A percentile compares a stretch with the other conserved stretches of the same genome.
Evolutionary conservation across 2,888 invertebrate species (phyloP).

Genomic region (Lepidocyrtinus sp.): DNA sequence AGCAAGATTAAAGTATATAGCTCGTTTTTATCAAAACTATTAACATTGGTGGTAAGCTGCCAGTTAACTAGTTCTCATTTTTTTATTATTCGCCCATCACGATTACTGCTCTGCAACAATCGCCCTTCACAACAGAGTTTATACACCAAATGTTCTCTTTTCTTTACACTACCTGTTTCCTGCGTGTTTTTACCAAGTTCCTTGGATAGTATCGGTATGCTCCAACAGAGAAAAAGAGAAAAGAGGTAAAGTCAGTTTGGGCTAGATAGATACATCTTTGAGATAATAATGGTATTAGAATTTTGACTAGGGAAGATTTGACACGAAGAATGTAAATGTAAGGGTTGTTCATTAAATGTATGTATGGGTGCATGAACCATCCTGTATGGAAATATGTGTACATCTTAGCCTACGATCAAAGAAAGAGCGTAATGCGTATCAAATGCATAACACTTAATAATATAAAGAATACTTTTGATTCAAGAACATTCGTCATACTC

Average conservation of each 20-base stretch:
- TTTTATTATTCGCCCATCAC: slow-evolving; percentile 27
- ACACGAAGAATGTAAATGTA: slow-evolving; percentile 3
- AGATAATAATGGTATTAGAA: slow-evolving; percentile 23
- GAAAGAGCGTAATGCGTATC: slow-evolving; percentile 23
- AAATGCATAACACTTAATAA: slow-evolving; percentile 27
- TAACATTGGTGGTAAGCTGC: slow-evolving; percentile 16
- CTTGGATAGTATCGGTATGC: not conserved
- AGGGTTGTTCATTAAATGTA: not conserved
- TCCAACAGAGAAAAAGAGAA: not conserved
- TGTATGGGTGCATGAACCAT: not conserved
- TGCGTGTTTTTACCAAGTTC: slow-evolving; percentile 4
- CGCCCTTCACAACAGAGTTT: not conserved
- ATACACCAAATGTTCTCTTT: not conserved
- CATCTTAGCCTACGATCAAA: slow-evolving; percentile 10
- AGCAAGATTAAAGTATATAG: not conserved
- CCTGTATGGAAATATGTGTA: not conserved
- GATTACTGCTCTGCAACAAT: not conserved
- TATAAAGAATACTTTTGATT: slow-evolving; percentile 11
- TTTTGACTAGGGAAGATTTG: not conserved
- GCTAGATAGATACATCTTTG: slow-evolving; percentile 35
- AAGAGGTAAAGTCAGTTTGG: slow-evolving; percentile 13
- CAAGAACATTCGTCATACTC: not conserved
- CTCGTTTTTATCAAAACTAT: slow-evolving; percentile 7
- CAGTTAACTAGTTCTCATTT: slow-evolving; percentile 34
- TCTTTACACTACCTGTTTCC: slow-evolving; percentile 7